These are phyloP conservation scores for Zaprionus vittiger DNA, from an alignment of 1,140 invertebrate genomes.

Conservation along the genomic window DNA sequence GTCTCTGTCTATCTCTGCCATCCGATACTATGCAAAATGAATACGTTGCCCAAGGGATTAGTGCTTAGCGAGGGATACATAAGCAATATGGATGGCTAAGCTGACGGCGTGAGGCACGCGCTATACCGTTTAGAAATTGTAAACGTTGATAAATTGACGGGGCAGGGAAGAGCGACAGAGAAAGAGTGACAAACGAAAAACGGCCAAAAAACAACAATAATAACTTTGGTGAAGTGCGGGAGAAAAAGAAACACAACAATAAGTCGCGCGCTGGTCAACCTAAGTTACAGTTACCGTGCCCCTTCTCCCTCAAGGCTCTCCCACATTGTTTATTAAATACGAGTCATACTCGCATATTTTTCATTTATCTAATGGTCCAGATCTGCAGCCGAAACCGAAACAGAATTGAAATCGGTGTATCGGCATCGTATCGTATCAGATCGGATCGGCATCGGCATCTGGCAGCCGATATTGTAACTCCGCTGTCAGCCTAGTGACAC, in stretches of 20 bases:
- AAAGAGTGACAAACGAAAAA: conserved; percentile 24
- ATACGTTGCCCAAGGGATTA: conserved; percentile 72
- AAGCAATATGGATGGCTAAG: conserved; percentile 55
- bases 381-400: conserved; percentile 52
- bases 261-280: conserved; percentile 20
- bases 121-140: conserved; percentile 70
- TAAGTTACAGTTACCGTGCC: conserved; percentile 16
- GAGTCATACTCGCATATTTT: conserved; percentile 57
- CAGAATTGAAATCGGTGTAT: conserved; percentile 34
- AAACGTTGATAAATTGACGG: conserved; percentile 69
- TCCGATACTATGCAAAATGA: conserved; percentile 56
- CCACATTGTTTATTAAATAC: conserved; percentile 62
- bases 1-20: not conserved
- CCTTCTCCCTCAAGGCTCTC: not conserved
- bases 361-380: conserved; percentile 72
- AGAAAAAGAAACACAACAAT: not conserved
- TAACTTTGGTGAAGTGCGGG: not conserved
- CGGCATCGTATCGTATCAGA: conserved; percentile 24
- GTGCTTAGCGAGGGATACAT: conserved; percentile 20
- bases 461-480: conserved; percentile 63
- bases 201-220: conserved; percentile 1
- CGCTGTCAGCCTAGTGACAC: conserved; percentile 72
- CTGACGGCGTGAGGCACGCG: conserved; percentile 73
- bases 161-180: not conserved
- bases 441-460: conserved; percentile 43